These are phyloP conservation scores for Sorex maritimensis DNA, from an alignment of 2,797 vertebrate genomes.

Conservation along the genomic window DNA sequence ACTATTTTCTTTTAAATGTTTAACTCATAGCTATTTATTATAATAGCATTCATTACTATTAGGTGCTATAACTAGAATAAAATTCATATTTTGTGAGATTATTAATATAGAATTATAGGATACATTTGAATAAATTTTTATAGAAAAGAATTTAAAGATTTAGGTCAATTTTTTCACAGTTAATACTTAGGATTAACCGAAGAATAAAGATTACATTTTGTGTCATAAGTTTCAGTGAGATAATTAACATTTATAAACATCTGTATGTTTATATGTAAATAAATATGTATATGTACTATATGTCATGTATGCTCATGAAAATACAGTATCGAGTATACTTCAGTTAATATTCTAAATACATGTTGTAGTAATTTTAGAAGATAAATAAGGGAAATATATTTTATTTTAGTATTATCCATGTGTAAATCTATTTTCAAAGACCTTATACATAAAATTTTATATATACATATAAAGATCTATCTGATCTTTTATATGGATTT, in stretches of 20 bases:
- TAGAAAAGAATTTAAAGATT: not conserved
- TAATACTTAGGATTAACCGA: not conserved
- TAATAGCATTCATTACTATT: not conserved
- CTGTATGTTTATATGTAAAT: too few relatives aligned
- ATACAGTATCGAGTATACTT: not conserved
- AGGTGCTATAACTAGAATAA: not conserved
- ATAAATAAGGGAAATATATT: not conserved
- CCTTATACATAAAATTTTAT: not conserved
- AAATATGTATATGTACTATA: too few relatives aligned
- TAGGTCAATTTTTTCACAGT: not conserved
- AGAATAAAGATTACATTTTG: not conserved
- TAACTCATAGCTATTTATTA: not conserved
- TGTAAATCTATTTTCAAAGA: not conserved
- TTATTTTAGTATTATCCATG: not conserved
- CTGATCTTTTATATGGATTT: not conserved
- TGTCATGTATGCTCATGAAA: not conserved
- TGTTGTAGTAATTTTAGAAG: not conserved
- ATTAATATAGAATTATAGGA: not conserved
- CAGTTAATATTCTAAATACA: not conserved
- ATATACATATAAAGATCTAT: not conserved
- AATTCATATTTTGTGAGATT: not conserved
- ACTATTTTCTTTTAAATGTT: too few relatives aligned
- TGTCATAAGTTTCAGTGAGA: too few relatives aligned
- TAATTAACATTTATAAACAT: too few relatives aligned
- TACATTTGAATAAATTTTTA: not conserved